These are phyloP conservation scores for Tenualosa thibaudeaui DNA, from an alignment of 2,797 vertebrate genomes.

Conservation along the genomic window DNA sequence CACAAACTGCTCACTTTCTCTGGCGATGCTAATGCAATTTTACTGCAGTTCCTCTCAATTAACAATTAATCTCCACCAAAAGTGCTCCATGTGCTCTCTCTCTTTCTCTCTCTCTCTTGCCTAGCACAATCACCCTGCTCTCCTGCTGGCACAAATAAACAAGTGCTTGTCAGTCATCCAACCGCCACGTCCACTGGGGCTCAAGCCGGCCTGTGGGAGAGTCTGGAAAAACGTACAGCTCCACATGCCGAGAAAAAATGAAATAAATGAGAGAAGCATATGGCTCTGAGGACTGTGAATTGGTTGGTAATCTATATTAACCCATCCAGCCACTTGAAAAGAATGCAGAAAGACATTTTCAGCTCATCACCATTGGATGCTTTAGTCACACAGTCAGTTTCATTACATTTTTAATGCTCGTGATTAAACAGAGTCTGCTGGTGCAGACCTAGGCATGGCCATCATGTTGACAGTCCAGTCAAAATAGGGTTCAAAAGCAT, in stretches of 20 bases:
- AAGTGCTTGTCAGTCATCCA: constrained; percentile 37
- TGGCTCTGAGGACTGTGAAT: neutral
- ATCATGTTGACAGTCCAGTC: neutral
- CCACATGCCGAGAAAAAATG: neutral
- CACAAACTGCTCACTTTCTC: constrained; percentile 43
- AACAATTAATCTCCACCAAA: constrained; percentile 49
- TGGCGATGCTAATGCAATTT: constrained; percentile 51
- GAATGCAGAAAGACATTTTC: neutral
- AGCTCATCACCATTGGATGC: neutral
- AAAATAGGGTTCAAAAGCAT: neutral
- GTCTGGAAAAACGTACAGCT: neutral
- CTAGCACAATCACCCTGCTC: neutral
- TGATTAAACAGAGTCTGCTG: neutral
- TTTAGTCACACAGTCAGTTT: neutral
- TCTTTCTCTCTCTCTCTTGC: too few species aligned
- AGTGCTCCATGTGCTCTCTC: constrained; percentile 24
- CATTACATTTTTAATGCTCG: neutral
- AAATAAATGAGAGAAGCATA: neutral
- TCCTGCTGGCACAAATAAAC: constrained; percentile 38
- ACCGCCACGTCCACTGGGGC: neutral
- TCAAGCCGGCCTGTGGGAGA: neutral
- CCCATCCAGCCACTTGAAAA: neutral
- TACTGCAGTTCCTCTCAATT: constrained; percentile 51
- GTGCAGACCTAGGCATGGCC: neutral
- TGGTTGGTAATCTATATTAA: neutral